These are phyloP conservation scores for Oppia nitens DNA, from an alignment of 1,140 invertebrate species.

Conservation along the genomic window DNA sequence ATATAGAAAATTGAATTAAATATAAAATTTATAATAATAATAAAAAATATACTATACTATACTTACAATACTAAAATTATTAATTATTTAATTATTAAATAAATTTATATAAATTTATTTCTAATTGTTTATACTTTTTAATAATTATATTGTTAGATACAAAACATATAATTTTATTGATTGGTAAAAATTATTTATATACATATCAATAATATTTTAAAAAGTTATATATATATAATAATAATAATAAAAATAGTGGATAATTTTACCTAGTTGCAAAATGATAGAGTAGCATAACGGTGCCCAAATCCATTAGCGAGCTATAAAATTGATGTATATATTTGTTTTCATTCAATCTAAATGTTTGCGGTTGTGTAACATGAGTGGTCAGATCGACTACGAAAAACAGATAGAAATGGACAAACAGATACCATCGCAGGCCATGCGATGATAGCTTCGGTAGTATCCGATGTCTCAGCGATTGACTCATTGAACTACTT, in stretches of 20 bases:
- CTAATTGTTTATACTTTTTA: no score
- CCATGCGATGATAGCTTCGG: slow-evolving; percentile 8
- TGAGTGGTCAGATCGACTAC: slow-evolving; percentile 3
- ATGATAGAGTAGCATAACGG: slow-evolving; percentile 13
- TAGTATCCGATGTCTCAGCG: neutral
- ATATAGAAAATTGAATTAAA: no score
- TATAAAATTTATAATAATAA: no score
- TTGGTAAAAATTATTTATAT: no score
- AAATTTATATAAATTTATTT: neutral
- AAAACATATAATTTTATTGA: no score
- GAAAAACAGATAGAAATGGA: slow-evolving; percentile 16
- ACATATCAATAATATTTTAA: no score
- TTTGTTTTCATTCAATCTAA: slow-evolving; percentile 7
- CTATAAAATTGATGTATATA: slow-evolving; percentile 10
- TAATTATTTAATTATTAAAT: neutral
- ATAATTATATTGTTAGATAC: no score
- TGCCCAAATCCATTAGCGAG: slow-evolving; percentile 9
- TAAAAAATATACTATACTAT: no score
- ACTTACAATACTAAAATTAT: no score
- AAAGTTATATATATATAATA: no score
- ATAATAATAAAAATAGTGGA: no score
- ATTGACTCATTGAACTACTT: neutral
- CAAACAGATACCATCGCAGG: slow-evolving; percentile 13
- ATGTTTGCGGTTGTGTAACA: slow-evolving; percentile 7
- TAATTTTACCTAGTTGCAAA: slow-evolving; percentile 13